These are phyloP conservation scores for Zoanthus sansibaricus DNA, from an alignment of 92 coral and sea anemone species.

Conservation along the genomic window DNA sequence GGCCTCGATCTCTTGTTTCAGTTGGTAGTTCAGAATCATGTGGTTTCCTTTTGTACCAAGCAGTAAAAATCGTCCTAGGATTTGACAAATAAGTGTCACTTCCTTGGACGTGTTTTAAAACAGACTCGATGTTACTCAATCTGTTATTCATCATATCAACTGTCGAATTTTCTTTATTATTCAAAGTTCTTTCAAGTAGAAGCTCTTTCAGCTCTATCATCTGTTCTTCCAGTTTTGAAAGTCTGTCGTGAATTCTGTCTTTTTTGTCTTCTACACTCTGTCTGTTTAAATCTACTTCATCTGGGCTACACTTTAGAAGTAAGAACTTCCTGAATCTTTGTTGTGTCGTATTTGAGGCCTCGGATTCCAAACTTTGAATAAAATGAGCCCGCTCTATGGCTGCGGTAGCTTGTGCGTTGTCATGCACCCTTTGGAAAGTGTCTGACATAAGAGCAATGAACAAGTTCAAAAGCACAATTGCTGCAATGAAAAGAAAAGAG, in stretches of 20 bases:
- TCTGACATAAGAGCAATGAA: conserved; percentile 83
- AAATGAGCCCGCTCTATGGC: conserved; percentile 83
- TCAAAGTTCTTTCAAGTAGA: conserved; percentile 43
- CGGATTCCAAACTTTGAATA: conserved; percentile 74
- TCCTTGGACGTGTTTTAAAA: conserved; percentile 29
- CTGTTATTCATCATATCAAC: conserved; percentile 46
- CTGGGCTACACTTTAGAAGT: conserved; percentile 70
- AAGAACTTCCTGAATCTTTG: conserved; percentile 65
- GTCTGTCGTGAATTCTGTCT: conserved; percentile 36
- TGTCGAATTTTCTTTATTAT: conserved; percentile 22
- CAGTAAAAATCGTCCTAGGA: not conserved
- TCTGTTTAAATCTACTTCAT: conserved; percentile 58
- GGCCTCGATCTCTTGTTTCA: not conserved
- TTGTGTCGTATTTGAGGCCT: conserved; percentile 56
- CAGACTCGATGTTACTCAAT: conserved; percentile 36
- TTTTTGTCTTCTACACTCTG: conserved; percentile 52
- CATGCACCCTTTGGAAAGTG: conserved; percentile 87
- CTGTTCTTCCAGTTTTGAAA: conserved; percentile 56
- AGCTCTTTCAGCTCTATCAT: conserved; percentile 46
- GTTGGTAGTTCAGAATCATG: not conserved
- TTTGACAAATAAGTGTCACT: not conserved
- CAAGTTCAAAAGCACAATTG: conserved; percentile 77
- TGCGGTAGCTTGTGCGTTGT: conserved; percentile 84
- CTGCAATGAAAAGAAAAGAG: conserved; percentile 69
- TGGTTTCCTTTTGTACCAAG: conserved; percentile 11